phyloP scores from a whole-genome alignment of 2,113 vertebrate species.

The Ramphastos sulfuratus region DNA sequence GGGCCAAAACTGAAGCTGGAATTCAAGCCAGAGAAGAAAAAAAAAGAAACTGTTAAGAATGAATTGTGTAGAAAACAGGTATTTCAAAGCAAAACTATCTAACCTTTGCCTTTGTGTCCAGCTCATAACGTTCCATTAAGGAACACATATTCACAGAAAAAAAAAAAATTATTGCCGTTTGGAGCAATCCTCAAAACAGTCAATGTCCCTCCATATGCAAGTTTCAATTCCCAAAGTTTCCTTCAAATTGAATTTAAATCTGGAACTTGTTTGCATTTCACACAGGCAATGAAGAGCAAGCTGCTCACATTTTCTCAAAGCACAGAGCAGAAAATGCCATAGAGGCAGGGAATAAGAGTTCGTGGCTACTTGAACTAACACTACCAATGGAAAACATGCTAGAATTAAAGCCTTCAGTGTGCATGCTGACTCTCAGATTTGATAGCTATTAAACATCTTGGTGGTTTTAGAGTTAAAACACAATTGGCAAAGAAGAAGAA shows the following conservation, averaged over 20 bases:
- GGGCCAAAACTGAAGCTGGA: background rate
- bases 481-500: background rate
- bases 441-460: background rate
- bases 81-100: background rate
- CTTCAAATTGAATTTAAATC: background rate
- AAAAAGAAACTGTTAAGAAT: background rate
- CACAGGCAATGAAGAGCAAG: background rate
- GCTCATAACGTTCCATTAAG: background rate
- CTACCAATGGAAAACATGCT: background rate
- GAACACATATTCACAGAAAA: background rate
- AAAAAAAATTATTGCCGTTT: background rate
- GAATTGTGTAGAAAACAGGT: background rate
- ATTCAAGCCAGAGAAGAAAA: background rate
- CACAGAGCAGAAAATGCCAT: rapidly evolving
- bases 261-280: background rate
- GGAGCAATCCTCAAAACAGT: background rate
- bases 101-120: background rate
- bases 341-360: background rate
- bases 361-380: background rate
- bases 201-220: rapidly evolving
- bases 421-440: background rate
- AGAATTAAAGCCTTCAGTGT: background rate
- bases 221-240: background rate
- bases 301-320: background rate
- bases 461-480: background rate